phyloP scores from a whole-genome alignment of 2,797 vertebrate species.

The Phalanger gymnotis region DNA sequence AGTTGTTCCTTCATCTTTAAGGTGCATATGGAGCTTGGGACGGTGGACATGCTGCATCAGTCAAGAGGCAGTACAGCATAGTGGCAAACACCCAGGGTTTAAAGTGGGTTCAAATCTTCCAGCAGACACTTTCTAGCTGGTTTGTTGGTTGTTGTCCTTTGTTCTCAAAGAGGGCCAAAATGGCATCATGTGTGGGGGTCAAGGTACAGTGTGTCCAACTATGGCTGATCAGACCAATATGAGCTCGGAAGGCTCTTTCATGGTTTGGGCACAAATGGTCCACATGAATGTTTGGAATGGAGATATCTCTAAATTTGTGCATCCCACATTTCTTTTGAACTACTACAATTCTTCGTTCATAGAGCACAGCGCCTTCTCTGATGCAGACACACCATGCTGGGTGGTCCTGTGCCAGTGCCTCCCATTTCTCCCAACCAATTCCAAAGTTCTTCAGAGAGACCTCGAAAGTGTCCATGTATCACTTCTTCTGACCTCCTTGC shows the following conservation, averaged over 20 bases:
- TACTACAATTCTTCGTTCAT: background rate
- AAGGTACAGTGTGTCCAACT: background rate
- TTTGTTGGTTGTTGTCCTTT: background rate
- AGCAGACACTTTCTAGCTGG: background rate
- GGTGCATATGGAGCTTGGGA: background rate
- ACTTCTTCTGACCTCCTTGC: background rate
- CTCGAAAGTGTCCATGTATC: background rate
- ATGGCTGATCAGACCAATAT: background rate
- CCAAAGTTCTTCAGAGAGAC: background rate
- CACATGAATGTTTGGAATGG: background rate
- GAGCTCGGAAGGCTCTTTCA: background rate
- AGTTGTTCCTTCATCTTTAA: background rate
- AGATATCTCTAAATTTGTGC: background rate
- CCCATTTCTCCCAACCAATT: background rate
- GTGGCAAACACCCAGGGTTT: background rate
- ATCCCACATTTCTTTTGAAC: background rate
- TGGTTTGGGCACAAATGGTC: background rate
- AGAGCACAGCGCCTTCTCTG: background rate
- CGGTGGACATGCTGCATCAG: background rate
- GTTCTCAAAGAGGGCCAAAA: background rate
- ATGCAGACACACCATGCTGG: background rate
- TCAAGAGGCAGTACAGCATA: background rate
- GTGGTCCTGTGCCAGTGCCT: background rate
- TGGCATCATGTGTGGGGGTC: background rate
- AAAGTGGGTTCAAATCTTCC: background rate